Conservation (phyloP, 2,797 vertebrate species). For the Paedocypris micromegethes region DNA sequence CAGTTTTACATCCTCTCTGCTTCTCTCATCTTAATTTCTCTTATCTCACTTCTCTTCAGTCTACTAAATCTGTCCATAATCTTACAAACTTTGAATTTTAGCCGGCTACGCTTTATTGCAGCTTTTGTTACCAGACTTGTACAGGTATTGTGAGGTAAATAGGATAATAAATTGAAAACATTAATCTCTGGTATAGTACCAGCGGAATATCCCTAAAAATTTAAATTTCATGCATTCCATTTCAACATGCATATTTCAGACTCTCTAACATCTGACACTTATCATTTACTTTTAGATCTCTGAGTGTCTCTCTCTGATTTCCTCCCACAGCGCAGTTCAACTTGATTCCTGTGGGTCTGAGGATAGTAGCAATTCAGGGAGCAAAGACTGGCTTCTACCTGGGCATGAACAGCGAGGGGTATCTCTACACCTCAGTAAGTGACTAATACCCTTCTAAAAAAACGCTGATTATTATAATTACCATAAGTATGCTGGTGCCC, state of each 20-base stretch:
- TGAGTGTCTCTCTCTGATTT: slow-evolving; percentile 9
- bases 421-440: slow-evolving; percentile 80
- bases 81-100: slow-evolving; percentile 1
- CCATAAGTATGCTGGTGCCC: slow-evolving; percentile 1
- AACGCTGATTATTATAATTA: slow-evolving; percentile 16
- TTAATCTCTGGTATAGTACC: too few species aligned
- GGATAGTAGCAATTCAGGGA: slow-evolving; percentile 97
- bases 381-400: slow-evolving; percentile 93
- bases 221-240: background rate
- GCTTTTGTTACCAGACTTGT: background rate
- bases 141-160: background rate
- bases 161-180: background rate
- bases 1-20: slow-evolving; percentile 9
- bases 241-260: background rate
- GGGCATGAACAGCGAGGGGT: slow-evolving; percentile 97
- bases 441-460: slow-evolving; percentile 20
- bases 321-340: slow-evolving; percentile 86
- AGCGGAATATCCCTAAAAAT: background rate
- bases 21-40: slow-evolving; percentile 10
- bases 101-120: background rate
- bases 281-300: background rate
- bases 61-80: background rate
- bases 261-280: slow-evolving; percentile 3
- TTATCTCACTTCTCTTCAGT: slow-evolving; percentile 16
- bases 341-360: slow-evolving; percentile 96